A percentile compares a stretch with the other conserved stretches of the same genome.
Conservation (phyloP, 1,140 invertebrate genomes). For the Anastrepha ludens region DNA sequence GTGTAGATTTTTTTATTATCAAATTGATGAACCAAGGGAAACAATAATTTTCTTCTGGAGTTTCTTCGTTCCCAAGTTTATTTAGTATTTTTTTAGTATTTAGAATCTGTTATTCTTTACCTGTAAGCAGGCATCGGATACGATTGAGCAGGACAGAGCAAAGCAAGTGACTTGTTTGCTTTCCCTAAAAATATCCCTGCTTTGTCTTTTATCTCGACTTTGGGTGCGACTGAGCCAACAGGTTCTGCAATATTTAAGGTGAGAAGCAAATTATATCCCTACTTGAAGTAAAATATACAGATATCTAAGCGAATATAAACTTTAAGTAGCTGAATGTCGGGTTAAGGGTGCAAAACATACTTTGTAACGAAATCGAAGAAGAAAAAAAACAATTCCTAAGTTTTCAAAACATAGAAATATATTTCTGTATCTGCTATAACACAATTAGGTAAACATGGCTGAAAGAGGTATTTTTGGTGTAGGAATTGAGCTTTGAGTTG, state of each 20-base stretch:
- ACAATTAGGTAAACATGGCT: no score
- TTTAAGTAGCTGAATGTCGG: background rate
- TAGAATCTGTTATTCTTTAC: slow-evolving; percentile 69
- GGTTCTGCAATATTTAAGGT: slow-evolving; percentile 76
- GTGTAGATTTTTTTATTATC: no score
- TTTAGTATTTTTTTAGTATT: no score
- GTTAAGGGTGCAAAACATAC: slow-evolving; percentile 55
- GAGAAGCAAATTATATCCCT: background rate
- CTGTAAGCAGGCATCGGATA: slow-evolving; percentile 78
- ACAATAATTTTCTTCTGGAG: no score
- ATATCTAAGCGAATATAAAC: background rate
- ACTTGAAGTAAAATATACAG: background rate
- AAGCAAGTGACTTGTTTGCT: slow-evolving; percentile 79
- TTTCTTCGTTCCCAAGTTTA: no score
- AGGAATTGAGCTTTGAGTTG: no score
- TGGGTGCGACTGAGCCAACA: slow-evolving; percentile 81
- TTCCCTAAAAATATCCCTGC: slow-evolving; percentile 71
- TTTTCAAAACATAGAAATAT: slow-evolving; percentile 74
- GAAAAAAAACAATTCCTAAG: slow-evolving; percentile 74
- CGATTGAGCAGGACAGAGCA: slow-evolving; percentile 79
- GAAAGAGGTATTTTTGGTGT: no score
- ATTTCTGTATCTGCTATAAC: no score
- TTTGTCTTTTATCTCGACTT: slow-evolving; percentile 77
- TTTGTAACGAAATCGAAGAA: no score
- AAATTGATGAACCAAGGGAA: no score